Percentiles rank a stretch among this genome's conserved stretches.
Evolutionary conservation across 2,888 invertebrate species (phyloP).

Genomic region (Hetaerina titia): DNA sequence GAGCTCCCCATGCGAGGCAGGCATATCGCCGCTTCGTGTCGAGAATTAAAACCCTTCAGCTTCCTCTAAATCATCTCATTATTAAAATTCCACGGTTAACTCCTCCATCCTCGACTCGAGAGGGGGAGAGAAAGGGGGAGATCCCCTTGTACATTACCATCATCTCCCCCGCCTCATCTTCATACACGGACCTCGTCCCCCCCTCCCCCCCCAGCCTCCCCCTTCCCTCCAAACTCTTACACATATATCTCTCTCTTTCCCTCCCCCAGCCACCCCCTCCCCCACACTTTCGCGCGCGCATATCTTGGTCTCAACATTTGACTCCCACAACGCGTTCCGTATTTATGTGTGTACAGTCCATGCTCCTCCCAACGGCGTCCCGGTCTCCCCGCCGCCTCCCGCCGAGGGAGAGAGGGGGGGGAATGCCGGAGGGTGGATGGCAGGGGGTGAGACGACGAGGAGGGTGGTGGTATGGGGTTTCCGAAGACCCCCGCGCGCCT

Average conservation of each 20-base stretch:
- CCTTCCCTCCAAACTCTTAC: background rate
- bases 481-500: constrained; percentile 48
- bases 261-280: background rate
- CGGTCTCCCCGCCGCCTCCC: background rate
- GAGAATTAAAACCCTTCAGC: constrained; percentile 62
- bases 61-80: constrained; percentile 66
- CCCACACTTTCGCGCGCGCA: background rate
- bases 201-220: background rate
- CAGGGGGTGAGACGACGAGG: background rate
- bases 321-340: constrained; percentile 57
- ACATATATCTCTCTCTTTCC: background rate
- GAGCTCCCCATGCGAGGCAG: background rate
- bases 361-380: background rate
- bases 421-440: background rate
- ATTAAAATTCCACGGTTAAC: constrained; percentile 61
- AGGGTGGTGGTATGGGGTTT: background rate
- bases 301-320: constrained; percentile 46
- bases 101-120: background rate
- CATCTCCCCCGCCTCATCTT: background rate
- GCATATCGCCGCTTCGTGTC: constrained; percentile 44
- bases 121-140: background rate
- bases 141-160: background rate
- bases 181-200: background rate
- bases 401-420: background rate
- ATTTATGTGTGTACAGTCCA: constrained; percentile 36